Conservation (phyloP, 2,888 invertebrate species). For the Drosophila anceps region DNA sequence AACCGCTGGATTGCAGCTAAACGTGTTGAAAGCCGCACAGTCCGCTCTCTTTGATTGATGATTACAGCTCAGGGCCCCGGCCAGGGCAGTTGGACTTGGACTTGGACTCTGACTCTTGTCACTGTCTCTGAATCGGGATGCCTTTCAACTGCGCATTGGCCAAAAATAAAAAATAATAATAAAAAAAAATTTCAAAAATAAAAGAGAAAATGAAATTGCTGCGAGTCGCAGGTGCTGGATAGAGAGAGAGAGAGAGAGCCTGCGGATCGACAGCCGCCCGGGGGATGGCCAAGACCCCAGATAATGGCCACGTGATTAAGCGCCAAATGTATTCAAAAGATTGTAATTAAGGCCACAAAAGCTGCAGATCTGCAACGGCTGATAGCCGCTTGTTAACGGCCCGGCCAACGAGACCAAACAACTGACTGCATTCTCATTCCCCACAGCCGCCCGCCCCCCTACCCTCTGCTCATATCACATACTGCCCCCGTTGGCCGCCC, state of each 20-base stretch:
- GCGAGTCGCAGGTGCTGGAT: constrained; percentile 47
- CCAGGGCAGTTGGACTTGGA: constrained; percentile 14
- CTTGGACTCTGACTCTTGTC: constrained; percentile 30
- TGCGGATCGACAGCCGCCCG: constrained; percentile 10
- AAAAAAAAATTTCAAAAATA: constrained; percentile 13
- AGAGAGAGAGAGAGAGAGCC: constrained; percentile 3
- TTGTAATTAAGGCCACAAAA: constrained; percentile 81
- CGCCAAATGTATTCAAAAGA: constrained; percentile 82
- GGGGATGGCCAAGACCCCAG: constrained; percentile 34
- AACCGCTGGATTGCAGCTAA: constrained; percentile 71
- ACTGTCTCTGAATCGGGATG: constrained; percentile 53
- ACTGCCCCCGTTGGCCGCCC: constrained; percentile 1
- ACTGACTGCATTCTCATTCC: constrained; percentile 46
- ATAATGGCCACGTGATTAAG: constrained; percentile 79
- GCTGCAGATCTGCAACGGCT: constrained; percentile 75
- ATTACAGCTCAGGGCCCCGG: constrained; percentile 64
- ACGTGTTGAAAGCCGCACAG: constrained; percentile 75
- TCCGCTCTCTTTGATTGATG: constrained; percentile 75
- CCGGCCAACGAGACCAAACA: constrained; percentile 18
- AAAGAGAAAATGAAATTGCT: constrained; percentile 46
- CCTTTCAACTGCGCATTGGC: constrained; percentile 65
- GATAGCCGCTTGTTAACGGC: constrained; percentile 75
- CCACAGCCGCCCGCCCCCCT: not conserved
- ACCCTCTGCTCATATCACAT: not conserved
- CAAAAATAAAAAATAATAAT: constrained; percentile 35